phyloP scores from a whole-genome alignment of 2,888 invertebrate species.

The Gari tellinella region DNA sequence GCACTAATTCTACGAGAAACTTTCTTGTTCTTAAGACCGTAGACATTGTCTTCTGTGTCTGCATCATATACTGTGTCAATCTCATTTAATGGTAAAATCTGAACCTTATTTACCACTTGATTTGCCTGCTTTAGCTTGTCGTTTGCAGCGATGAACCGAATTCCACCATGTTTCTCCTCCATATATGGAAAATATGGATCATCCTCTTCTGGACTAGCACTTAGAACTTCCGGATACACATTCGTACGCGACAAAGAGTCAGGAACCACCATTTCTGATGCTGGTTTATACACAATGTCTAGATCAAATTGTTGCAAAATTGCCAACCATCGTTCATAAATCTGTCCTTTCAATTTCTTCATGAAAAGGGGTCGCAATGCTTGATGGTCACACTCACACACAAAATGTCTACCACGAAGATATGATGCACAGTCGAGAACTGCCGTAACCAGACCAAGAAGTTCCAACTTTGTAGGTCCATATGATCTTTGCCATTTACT shows the following conservation, averaged over 20 bases:
- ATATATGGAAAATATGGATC: constrained; percentile 37
- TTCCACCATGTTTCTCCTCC: constrained; percentile 12
- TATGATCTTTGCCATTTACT: constrained; percentile 47
- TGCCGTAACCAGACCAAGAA: constrained; percentile 43
- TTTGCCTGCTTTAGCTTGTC: background rate
- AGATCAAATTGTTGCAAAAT: constrained; percentile 50
- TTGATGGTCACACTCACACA: constrained; percentile 49
- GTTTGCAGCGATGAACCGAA: background rate
- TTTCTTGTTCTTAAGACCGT: too few relatives aligned
- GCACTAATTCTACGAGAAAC: too few relatives aligned
- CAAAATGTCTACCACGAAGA: constrained; percentile 42
- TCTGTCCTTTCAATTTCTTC: constrained; percentile 36
- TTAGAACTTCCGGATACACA: background rate
- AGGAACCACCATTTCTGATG: constrained; percentile 28
- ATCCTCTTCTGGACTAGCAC: constrained; percentile 32
- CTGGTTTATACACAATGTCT: constrained; percentile 45
- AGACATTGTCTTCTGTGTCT: constrained; percentile 13
- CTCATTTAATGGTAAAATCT: too few relatives aligned
- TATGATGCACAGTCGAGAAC: constrained; percentile 50
- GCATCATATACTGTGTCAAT: background rate
- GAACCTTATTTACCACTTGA: too few relatives aligned
- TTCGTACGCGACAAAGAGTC: constrained; percentile 16
- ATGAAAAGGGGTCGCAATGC: constrained; percentile 33
- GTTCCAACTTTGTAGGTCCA: constrained; percentile 53
- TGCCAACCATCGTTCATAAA: constrained; percentile 54